Percentiles rank a stretch among this genome's conserved stretches.
phyloP scores from a whole-genome alignment of 2,797 vertebrate species.

The Rhabdomys pumilio region DNA sequence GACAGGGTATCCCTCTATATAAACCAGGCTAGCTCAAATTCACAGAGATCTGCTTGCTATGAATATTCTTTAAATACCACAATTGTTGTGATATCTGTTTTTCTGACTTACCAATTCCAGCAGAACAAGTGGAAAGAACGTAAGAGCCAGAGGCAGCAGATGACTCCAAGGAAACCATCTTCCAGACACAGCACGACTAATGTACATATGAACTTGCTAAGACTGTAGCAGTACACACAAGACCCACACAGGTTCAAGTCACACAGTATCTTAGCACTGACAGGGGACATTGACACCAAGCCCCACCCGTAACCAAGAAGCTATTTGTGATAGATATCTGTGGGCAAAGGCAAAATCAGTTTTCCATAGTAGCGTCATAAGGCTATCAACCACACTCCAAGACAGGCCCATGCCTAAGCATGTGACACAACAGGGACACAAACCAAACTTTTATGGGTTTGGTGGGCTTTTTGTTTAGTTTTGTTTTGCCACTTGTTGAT shows the following conservation, averaged over 20 bases:
- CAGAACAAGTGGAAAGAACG: not conserved
- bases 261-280: not conserved
- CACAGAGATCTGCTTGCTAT: not conserved
- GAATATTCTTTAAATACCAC: not conserved
- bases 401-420: not conserved
- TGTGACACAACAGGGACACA: not conserved
- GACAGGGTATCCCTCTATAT: not conserved
- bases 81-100: not conserved
- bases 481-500: not conserved
- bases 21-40: not conserved
- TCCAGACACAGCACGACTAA: not conserved
- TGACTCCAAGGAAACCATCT: not conserved
- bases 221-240: not conserved
- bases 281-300: not conserved
- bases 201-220: not conserved
- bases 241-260: not conserved
- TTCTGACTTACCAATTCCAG: not conserved
- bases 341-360: not conserved
- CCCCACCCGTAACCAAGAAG: not conserved
- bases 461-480: not conserved
- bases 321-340: not conserved
- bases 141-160: not conserved
- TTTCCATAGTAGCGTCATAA: not conserved
- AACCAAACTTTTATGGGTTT: not conserved
- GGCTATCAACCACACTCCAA: not conserved